Conservation (phyloP, 2,113 vertebrate species). For the Cacatua alba region DNA sequence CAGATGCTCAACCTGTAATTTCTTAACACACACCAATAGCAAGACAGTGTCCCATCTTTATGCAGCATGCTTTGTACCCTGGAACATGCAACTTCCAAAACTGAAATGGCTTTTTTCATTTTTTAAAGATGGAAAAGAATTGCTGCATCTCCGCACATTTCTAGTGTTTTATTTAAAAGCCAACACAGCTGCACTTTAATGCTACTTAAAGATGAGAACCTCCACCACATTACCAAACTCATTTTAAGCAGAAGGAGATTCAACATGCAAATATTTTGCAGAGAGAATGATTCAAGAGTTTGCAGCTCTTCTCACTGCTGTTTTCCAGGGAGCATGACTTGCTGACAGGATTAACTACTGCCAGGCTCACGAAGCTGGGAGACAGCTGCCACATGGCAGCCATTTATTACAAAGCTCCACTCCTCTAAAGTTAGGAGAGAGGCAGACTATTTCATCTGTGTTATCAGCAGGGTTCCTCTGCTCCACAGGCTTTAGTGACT, state of each 20-base stretch:
- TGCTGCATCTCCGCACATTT: not conserved
- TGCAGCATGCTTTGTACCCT: not conserved
- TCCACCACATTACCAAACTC: conserved; percentile 9
- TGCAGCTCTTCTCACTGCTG: conserved; percentile 27
- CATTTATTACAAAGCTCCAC: conserved; percentile 70
- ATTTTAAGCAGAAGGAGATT: conserved; percentile 18
- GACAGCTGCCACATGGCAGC: conserved; percentile 73
- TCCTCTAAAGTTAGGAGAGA: conserved; percentile 63
- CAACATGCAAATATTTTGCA: conserved; percentile 32
- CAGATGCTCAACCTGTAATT: conserved; percentile 2
- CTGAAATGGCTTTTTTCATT: not conserved
- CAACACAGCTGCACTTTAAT: not conserved
- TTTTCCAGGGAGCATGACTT: conserved; percentile 57
- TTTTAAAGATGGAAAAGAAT: not conserved
- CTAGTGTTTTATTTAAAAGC: not conserved
- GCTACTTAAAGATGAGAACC: conserved; percentile 22
- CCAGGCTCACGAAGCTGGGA: conserved; percentile 63
- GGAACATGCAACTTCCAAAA: not conserved
- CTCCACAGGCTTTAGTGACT: conserved; percentile 39
- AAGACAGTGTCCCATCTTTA: not conserved
- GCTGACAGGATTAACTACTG: conserved; percentile 65
- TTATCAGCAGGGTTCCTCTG: conserved; percentile 67
- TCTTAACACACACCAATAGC: not conserved
- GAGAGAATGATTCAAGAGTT: conserved; percentile 27
- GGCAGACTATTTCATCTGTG: conserved; percentile 63